phyloP scores from a whole-genome alignment of 2,797 vertebrate genomes.

The Gila robusta region DNA sequence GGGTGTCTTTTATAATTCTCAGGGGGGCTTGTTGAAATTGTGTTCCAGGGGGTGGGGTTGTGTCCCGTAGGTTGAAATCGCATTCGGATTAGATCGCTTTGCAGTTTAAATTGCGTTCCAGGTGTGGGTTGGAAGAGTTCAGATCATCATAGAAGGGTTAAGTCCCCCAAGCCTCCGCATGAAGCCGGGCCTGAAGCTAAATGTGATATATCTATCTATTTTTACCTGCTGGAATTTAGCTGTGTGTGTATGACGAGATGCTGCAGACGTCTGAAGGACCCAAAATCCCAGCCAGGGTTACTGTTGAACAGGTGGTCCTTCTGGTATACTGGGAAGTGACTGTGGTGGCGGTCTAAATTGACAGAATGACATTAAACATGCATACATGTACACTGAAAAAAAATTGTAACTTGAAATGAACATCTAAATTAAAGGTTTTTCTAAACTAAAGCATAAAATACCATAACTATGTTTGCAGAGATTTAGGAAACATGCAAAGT shows the following conservation, averaged over 20 bases:
- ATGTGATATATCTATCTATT: not conserved
- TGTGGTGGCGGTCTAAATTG: constrained; percentile 80
- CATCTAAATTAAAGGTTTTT: not conserved
- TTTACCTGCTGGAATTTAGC: constrained; percentile 75
- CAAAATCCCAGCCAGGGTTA: constrained; percentile 92
- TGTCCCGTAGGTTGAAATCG: too few relatives aligned
- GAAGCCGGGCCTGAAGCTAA: not conserved
- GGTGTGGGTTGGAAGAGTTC: too few relatives aligned
- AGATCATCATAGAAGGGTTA: too few relatives aligned
- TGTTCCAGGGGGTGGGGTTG: too few relatives aligned
- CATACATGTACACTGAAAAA: not conserved
- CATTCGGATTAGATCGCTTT: too few relatives aligned
- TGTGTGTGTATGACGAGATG: constrained; percentile 86
- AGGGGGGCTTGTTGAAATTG: too few relatives aligned
- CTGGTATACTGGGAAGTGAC: constrained; percentile 93
- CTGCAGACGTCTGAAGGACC: constrained; percentile 86
- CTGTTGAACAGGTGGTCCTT: constrained; percentile 93
- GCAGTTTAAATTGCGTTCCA: too few relatives aligned
- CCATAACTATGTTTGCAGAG: not conserved
- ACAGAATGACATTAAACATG: constrained; percentile 28
- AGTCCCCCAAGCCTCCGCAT: too few relatives aligned
- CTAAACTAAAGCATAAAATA: not conserved
- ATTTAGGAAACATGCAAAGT: not conserved
- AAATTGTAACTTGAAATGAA: not conserved
- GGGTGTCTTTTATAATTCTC: too few relatives aligned